Percentiles rank a stretch among this genome's conserved stretches.
Conservation (phyloP, 2,797 vertebrate species). For the Lacerta agilis region DNA sequence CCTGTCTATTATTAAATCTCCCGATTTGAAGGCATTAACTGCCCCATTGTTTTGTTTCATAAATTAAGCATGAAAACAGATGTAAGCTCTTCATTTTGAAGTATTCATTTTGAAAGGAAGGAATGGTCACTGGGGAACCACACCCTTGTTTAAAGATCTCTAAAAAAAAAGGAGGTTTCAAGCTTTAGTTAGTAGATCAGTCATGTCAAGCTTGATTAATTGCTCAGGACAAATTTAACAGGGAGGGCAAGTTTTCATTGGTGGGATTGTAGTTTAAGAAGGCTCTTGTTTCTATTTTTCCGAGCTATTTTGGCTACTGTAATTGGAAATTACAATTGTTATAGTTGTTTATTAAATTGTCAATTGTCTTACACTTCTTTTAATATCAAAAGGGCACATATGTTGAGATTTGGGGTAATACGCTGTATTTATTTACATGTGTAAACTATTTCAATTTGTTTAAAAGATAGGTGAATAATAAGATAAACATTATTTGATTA, state of each 20-base stretch:
- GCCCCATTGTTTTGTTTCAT: not conserved
- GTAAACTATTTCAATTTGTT: not conserved
- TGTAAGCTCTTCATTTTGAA: not conserved
- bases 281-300: not conserved
- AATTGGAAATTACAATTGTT: not conserved
- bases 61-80: not conserved
- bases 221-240: not conserved
- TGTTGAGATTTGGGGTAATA: not conserved
- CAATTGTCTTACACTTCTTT: not conserved
- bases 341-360: not conserved
- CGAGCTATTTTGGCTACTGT: not conserved
- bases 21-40: not conserved
- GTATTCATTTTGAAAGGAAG: not conserved
- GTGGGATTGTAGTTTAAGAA: not conserved
- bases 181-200: not conserved
- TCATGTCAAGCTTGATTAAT: not conserved
- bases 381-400: not conserved
- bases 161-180: not conserved
- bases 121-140: too few species aligned
- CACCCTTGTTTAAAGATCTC: not conserved
- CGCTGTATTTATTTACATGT: not conserved
- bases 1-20: rapidly evolving
- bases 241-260: not conserved
- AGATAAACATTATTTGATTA: not conserved
- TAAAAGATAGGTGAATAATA: not conserved